phyloP scores from a whole-genome alignment of 2,888 invertebrate genomes.

The Bhutanitis thaidina region DNA sequence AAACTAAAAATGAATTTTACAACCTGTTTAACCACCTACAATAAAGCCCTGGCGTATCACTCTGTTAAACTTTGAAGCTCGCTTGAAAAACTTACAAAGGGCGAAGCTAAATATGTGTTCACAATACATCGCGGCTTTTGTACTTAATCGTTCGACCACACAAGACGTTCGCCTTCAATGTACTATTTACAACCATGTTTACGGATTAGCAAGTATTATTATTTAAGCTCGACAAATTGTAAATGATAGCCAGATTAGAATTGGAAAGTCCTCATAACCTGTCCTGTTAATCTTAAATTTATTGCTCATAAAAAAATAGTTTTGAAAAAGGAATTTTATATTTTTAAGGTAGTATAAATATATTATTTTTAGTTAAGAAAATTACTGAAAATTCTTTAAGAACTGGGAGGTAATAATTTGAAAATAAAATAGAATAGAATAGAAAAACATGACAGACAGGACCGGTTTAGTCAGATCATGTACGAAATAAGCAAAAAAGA shows the following conservation, averaged over 20 bases:
- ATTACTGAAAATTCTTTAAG: not conserved
- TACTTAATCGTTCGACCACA: constrained; percentile 43
- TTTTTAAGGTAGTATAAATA: not conserved
- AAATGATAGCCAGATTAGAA: not conserved
- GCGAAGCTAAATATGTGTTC: constrained; percentile 17
- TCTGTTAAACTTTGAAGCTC: constrained; percentile 26
- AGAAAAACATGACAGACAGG: not conserved
- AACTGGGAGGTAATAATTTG: constrained; percentile 6
- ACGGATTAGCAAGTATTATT: constrained; percentile 25
- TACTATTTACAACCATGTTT: constrained; percentile 23
- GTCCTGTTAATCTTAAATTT: not conserved
- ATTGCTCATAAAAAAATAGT: not conserved
- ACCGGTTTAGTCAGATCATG: constrained; percentile 13
- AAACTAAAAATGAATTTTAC: not conserved
- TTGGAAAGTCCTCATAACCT: not conserved
- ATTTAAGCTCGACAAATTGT: constrained; percentile 1
- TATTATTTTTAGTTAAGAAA: not conserved
- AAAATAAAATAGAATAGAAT: not conserved
- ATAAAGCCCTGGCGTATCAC: constrained; percentile 26
- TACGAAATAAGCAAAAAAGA: constrained; percentile 11
- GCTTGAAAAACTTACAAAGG: constrained; percentile 31
- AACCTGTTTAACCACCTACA: constrained; percentile 12
- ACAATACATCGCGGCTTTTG: constrained; percentile 33
- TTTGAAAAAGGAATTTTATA: not conserved
- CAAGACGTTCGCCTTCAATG: constrained; percentile 28